Percentiles rank a stretch among this genome's conserved stretches.
These are phyloP conservation scores for Polyploca ridens DNA, from an alignment of 2,888 invertebrate genomes.

Conservation along the genomic window DNA sequence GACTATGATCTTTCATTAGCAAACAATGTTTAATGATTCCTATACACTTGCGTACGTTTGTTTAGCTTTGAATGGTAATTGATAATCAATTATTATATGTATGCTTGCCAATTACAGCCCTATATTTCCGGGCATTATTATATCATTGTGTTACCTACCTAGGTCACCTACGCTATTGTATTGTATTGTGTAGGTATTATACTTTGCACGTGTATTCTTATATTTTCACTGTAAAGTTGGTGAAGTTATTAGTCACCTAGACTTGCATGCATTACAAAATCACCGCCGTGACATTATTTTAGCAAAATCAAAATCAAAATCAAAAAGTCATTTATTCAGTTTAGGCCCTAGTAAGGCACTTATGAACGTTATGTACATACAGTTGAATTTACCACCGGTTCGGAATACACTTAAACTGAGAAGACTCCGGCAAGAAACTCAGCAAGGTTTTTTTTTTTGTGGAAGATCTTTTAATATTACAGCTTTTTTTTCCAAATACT, in stretches of 20 bases:
- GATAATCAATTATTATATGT: conserved; percentile 29
- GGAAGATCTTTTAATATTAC: no score
- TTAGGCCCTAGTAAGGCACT: no score
- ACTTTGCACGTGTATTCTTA: neutral
- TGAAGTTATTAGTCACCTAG: neutral
- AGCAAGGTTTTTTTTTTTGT: no score
- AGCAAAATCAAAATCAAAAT: no score
- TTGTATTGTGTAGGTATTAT: neutral
- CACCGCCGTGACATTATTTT: no score
- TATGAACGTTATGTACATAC: no score
- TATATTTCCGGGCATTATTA: conserved; percentile 23
- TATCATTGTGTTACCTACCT: neutral
- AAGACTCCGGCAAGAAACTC: no score
- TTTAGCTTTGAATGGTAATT: conserved; percentile 26
- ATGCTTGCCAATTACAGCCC: conserved; percentile 12
- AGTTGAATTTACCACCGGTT: no score
- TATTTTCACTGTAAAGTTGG: neutral
- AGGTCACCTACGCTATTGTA: neutral
- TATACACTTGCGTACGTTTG: conserved; percentile 19
- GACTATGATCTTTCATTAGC: conserved; percentile 34
- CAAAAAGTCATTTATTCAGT: no score
- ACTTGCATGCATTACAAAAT: no score
- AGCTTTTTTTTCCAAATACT: no score
- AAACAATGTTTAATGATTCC: conserved; percentile 43
- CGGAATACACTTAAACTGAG: no score